phyloP scores from a whole-genome alignment of 2,797 vertebrate species.

The Oreonectes daqikongensis region DNA sequence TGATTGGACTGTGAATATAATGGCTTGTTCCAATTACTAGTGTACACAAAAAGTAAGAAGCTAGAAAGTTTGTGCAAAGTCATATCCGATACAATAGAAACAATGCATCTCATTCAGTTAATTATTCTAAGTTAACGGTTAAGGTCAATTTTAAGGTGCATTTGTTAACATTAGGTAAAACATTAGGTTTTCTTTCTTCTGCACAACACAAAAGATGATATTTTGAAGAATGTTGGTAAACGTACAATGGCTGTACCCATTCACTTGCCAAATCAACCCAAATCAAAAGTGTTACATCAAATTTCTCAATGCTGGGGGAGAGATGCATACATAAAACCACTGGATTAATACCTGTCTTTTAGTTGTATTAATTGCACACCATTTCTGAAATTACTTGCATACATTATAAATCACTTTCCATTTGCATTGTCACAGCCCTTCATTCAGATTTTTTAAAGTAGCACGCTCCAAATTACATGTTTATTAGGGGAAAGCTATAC shows the following conservation, averaged over 20 bases:
- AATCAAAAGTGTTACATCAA: too few relatives aligned
- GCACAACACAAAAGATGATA: too few relatives aligned
- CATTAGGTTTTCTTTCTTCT: too few relatives aligned
- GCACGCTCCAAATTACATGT: background rate
- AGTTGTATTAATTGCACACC: background rate
- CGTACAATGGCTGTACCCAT: too few relatives aligned
- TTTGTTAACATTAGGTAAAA: too few relatives aligned
- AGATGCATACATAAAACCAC: too few relatives aligned
- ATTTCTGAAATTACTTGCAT: background rate
- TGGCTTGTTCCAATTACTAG: slow-evolving; percentile 42
- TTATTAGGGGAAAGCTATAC: background rate
- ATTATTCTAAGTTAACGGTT: too few relatives aligned
- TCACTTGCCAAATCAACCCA: too few relatives aligned
- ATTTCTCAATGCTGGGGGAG: too few relatives aligned
- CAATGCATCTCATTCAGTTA: background rate
- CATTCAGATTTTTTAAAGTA: background rate
- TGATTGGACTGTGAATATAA: slow-evolving; percentile 43
- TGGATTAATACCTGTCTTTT: background rate
- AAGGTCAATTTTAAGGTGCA: too few relatives aligned
- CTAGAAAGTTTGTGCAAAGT: background rate
- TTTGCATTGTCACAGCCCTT: background rate
- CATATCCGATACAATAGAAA: slow-evolving; percentile 13
- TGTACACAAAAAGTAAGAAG: slow-evolving; percentile 35
- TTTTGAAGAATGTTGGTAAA: too few relatives aligned
- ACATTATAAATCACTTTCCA: background rate